phyloP scores from a whole-genome alignment of 2,797 vertebrate genomes.

The Sandelia bainsii region DNA sequence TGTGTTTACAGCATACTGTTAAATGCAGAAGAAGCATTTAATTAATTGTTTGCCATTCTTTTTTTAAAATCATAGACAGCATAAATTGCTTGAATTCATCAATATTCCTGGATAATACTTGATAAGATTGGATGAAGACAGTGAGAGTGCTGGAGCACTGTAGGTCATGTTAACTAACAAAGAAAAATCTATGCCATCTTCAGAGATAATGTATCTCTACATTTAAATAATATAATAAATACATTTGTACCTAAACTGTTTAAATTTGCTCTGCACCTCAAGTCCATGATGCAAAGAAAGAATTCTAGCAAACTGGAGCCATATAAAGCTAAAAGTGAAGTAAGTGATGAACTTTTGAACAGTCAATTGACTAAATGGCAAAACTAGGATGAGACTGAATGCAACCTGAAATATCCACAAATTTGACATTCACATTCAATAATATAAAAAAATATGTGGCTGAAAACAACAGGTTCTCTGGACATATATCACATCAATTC shows the following conservation, averaged over 20 bases:
- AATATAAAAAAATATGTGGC: conserved; percentile 6
- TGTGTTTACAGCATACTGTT: background rate
- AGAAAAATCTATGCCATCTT: too few species aligned
- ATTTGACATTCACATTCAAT: background rate
- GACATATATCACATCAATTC: conserved; percentile 35
- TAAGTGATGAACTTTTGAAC: conserved; percentile 7
- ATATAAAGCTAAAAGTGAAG: background rate
- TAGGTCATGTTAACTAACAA: background rate
- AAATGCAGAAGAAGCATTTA: background rate
- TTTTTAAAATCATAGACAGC: background rate
- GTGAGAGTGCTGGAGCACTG: background rate
- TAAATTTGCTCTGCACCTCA: background rate
- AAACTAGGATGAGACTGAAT: background rate
- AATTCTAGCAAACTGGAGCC: background rate
- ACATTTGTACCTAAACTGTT: background rate
- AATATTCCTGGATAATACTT: background rate
- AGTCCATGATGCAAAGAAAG: background rate
- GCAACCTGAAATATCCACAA: background rate
- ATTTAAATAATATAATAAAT: too few species aligned
- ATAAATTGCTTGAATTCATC: background rate
- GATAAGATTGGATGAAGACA: background rate
- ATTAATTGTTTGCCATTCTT: background rate
- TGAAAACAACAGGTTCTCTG: conserved; percentile 45
- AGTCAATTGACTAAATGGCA: background rate
- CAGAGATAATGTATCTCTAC: too few species aligned